Evolutionary conservation across 1,140 invertebrate species (phyloP).

Genomic region (Phymastichus coffea): DNA sequence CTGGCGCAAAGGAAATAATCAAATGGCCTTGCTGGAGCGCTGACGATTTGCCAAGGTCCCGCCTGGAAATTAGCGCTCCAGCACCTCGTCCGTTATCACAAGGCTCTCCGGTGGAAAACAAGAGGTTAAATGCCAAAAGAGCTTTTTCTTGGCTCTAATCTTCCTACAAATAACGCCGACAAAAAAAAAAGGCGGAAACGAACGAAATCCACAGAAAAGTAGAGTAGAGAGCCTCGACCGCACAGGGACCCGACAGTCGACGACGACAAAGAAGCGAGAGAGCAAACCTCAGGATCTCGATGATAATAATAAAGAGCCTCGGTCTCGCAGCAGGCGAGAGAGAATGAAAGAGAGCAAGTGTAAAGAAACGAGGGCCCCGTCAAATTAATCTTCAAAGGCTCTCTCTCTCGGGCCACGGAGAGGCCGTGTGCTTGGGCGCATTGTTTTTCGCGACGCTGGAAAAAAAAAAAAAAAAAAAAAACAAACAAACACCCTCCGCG

Average conservation of each 20-base stretch:
- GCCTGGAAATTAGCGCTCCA: too few relatives aligned
- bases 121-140: conserved; percentile 15
- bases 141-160: not conserved
- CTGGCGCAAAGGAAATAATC: too few relatives aligned
- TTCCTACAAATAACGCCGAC: conserved; percentile 9
- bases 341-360: not conserved
- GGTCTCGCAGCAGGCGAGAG: too few relatives aligned
- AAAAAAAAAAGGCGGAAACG: not conserved
- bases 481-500: too few relatives aligned
- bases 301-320: not conserved
- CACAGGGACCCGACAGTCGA: not conserved
- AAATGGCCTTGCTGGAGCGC: too few relatives aligned
- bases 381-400: conserved; percentile 16
- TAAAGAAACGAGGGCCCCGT: not conserved
- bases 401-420: not conserved
- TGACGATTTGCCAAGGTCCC: too few relatives aligned
- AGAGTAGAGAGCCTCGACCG: not conserved
- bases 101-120: conserved; percentile 6
- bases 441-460: conserved; percentile 12
- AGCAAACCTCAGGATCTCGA: not conserved
- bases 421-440: not conserved
- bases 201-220: conserved; percentile 2
- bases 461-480: too few relatives aligned
- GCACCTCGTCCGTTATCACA: conserved; percentile 4
- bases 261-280: conserved; percentile 1